Conservation (phyloP, 2,888 invertebrate genomes). For the Tetragonula carbonaria region DNA sequence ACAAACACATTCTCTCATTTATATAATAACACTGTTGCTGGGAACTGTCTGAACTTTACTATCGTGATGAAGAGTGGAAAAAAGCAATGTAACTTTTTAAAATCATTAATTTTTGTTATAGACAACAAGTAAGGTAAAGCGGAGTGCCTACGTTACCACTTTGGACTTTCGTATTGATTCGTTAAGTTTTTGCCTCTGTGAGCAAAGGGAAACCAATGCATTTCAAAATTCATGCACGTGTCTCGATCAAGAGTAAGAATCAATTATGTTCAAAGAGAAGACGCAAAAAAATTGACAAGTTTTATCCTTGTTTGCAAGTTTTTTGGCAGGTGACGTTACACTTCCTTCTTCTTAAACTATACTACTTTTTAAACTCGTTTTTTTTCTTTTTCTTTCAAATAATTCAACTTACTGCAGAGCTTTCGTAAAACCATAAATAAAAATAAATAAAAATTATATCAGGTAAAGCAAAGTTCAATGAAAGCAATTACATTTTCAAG, state of each 20-base stretch:
- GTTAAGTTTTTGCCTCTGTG: conserved; percentile 38
- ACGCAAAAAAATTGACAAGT: background rate
- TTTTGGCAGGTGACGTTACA: background rate
- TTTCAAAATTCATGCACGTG: conserved; percentile 2
- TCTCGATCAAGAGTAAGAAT: conserved; percentile 20
- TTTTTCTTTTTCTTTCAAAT: background rate
- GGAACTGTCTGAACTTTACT: too few relatives aligned
- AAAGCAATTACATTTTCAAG: background rate
- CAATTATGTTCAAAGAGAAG: conserved; percentile 29
- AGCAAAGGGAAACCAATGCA: conserved; percentile 21
- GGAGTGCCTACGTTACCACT: conserved; percentile 29
- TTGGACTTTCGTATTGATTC: conserved; percentile 33
- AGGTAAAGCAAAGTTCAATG: background rate
- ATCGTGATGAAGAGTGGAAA: background rate
- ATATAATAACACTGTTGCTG: too few relatives aligned
- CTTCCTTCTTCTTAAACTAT: background rate
- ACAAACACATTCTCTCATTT: too few relatives aligned
- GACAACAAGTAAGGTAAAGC: conserved; percentile 35
- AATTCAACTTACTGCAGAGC: background rate
- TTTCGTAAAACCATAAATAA: background rate
- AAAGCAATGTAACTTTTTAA: background rate
- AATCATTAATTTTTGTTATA: conserved; percentile 45
- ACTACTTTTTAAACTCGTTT: background rate
- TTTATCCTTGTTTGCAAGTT: conserved; percentile 7
- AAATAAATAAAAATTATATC: background rate